Percentiles rank a stretch among this genome's conserved stretches.
phyloP scores from a whole-genome alignment of 2,888 invertebrate species.

The Deilephila porcellus region DNA sequence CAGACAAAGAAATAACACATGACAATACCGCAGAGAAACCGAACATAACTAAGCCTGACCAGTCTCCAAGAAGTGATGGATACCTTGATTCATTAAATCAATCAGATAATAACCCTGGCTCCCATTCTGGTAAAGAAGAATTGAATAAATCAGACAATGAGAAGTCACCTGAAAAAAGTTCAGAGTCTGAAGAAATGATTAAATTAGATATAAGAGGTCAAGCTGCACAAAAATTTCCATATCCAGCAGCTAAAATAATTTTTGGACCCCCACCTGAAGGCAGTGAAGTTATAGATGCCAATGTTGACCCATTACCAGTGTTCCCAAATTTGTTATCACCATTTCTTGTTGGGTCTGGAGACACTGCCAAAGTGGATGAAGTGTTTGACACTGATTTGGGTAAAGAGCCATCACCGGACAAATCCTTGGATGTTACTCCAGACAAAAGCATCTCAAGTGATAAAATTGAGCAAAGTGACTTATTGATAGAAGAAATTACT shows the following conservation, averaged over 20 bases:
- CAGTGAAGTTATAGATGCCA: constrained; percentile 60
- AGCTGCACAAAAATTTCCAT: constrained; percentile 66
- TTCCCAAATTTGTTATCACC: constrained; percentile 73
- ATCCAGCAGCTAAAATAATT: constrained; percentile 72
- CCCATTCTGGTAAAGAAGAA: constrained; percentile 47
- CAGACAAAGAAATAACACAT: constrained; percentile 62
- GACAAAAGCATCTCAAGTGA: constrained; percentile 63
- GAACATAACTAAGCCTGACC: constrained; percentile 38
- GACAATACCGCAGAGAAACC: constrained; percentile 42
- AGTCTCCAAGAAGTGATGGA: constrained; percentile 65
- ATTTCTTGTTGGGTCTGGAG: constrained; percentile 67
- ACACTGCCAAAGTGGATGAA: constrained; percentile 62
- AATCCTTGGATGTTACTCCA: constrained; percentile 47
- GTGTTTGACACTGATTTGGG: constrained; percentile 54
- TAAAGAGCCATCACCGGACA: constrained; percentile 47
- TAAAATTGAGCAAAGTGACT: constrained; percentile 68
- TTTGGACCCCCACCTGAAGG: constrained; percentile 78
- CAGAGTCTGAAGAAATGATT: constrained; percentile 79
- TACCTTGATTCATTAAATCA: constrained; percentile 75
- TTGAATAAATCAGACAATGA: constrained; percentile 49
- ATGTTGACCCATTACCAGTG: constrained; percentile 62
- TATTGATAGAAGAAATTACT: constrained; percentile 73
- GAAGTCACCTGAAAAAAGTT: constrained; percentile 58
- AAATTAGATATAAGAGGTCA: constrained; percentile 79
- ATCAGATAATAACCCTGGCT: constrained; percentile 53